Base-by-base conservation (phyloP, 2,888 invertebrate genomes). In the Acronicta aceris region DNA sequence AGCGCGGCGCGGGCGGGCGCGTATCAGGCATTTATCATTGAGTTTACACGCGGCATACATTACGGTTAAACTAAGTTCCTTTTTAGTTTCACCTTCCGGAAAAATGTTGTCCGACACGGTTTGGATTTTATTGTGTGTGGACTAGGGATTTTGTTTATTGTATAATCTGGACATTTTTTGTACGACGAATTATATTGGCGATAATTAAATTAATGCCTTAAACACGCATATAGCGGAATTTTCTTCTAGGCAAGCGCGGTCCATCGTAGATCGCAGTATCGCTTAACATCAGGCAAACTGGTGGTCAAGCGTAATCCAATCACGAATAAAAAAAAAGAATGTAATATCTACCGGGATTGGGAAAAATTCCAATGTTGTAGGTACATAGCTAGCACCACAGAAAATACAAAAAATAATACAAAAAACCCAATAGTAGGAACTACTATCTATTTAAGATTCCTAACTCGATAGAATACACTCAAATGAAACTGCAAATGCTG, bases 21-120 rank as follows among this genome's bases (percentile, higher is more conserved):
- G 76, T 78, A 74, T 76, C 77, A 68, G 65, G 78, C 88, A 86
- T 90, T 87, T 86, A 87, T 89, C 86, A 88, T 83, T 65, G 73
- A 74, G 78, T 76, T 78, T 78, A 83, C 82, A 82, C 71, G 75
- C 72, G 71, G 86, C 86, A 85, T 83, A 85, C 78, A 87, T 89
- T 88, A 85, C 69, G 60, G 71, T 73, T 81, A 84, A 33, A 83
- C 81, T 76, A 77, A 76, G 71, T 67, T 74, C 74, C 74, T 81
- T 82, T 74, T 77, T 66, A 73, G 79, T 82, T 74, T 71, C 60
- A 73, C 59, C 65, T 54, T 54, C 46, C 17, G 65, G 41, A 65
- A 77, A 74, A 67, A 71, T 56, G 33, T 9, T 62, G 53, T 48
- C 48, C 41, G 47, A 63, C 76, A 66, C 43, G 61, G 47, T 54